These are phyloP conservation scores for Nephrotoma appendiculata DNA, from an alignment of 2,888 invertebrate species.

Conservation along the genomic window DNA sequence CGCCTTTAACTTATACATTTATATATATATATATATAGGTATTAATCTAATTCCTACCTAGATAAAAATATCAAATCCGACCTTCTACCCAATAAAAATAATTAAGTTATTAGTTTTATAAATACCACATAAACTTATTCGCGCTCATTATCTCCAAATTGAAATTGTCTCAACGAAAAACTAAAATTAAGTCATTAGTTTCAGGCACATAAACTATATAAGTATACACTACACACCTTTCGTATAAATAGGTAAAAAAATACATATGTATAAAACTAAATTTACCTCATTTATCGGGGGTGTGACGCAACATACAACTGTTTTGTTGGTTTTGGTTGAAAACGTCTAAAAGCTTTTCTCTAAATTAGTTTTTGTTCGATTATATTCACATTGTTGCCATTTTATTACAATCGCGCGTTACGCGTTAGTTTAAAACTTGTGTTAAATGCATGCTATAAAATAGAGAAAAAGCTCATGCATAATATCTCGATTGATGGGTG, in stretches of 20 bases:
- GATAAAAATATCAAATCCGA: not conserved
- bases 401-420: not conserved
- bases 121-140: not conserved
- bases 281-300: not conserved
- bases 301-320: not conserved
- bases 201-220: not conserved
- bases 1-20: not conserved
- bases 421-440: not conserved
- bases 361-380: not conserved
- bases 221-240: not conserved
- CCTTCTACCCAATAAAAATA: not conserved
- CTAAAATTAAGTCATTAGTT: not conserved
- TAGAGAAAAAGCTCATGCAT: not conserved
- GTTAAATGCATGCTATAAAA: not conserved
- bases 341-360: not conserved
- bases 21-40: not conserved
- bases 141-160: not conserved
- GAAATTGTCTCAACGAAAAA: not conserved
- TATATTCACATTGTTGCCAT: not conserved
- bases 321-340: not conserved
- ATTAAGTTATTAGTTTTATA: not conserved
- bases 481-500: not conserved
- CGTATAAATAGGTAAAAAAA: not conserved
- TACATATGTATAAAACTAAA: not conserved
- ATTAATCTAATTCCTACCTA: not conserved